Percentiles rank a stretch among this genome's conserved stretches.
phyloP scores from a whole-genome alignment of 2,888 invertebrate genomes.

The Xylocampa areola region DNA sequence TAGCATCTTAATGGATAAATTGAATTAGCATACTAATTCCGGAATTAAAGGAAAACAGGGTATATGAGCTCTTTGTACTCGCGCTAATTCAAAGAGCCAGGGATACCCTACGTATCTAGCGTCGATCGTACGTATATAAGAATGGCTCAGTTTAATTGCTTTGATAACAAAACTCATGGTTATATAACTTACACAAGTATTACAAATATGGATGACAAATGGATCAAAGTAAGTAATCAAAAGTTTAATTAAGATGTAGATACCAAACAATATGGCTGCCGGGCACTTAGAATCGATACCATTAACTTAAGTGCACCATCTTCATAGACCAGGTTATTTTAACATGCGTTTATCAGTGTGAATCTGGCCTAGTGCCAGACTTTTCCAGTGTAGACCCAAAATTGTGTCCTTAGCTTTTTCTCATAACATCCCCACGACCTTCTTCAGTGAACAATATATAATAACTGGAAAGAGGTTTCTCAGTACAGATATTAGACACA shows the following conservation, averaged over 20 bases:
- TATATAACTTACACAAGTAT: neutral
- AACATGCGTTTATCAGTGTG: constrained; percentile 15
- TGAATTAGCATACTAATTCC: constrained; percentile 34
- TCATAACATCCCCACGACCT: neutral
- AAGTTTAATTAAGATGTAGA: neutral
- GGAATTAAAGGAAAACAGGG: constrained; percentile 39
- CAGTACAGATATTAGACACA: constrained; percentile 6
- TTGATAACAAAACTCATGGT: neutral
- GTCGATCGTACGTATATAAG: too few species aligned
- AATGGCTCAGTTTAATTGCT: too few species aligned
- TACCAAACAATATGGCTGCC: too few species aligned
- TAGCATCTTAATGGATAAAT: constrained; percentile 19
- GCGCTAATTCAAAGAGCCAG: constrained; percentile 16
- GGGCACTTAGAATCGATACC: neutral
- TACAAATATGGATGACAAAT: neutral
- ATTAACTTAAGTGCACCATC: constrained; percentile 1
- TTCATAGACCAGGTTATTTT: constrained; percentile 3
- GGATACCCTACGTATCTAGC: too few species aligned
- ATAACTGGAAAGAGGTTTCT: constrained; percentile 1
- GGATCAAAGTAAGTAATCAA: neutral
- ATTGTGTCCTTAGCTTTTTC: constrained; percentile 4
- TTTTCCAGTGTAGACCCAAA: constrained; percentile 5
- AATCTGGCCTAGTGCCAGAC: constrained; percentile 19
- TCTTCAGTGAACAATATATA: constrained; percentile 1
- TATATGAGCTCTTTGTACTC: constrained; percentile 11